Evolutionary conservation across 2,113 vertebrate genomes (phyloP).

Genomic region (Chascanopsetta lugubris): DNA sequence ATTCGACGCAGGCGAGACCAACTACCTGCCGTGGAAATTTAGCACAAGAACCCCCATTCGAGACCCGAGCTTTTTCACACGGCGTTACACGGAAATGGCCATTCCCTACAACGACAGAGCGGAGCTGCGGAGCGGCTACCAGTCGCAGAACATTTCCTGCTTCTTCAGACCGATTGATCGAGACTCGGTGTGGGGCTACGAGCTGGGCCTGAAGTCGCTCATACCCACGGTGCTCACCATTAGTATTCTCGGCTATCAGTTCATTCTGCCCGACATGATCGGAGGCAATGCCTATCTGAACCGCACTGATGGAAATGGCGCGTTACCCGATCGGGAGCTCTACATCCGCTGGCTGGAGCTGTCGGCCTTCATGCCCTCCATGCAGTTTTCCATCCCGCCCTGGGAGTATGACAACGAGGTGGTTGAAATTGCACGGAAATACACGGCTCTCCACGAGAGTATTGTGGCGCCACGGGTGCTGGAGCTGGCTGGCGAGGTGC

Average conservation of each 20-base stretch:
- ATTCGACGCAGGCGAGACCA: conserved; percentile 93
- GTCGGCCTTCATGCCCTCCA: conserved; percentile 95
- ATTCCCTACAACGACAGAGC: conserved; percentile 89
- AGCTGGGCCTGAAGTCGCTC: conserved; percentile 92
- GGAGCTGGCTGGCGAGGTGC: conserved; percentile 91
- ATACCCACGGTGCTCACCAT: conserved; percentile 95
- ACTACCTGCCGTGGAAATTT: conserved; percentile 92
- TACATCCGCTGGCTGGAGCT: conserved; percentile 98
- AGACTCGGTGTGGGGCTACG: conserved; percentile 93
- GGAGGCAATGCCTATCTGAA: conserved; percentile 85
- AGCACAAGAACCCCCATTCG: conserved; percentile 84
- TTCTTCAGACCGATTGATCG: conserved; percentile 94
- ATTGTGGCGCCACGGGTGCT: conserved; percentile 92
- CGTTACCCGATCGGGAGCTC: conserved; percentile 90
- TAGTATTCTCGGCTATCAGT: conserved; percentile 94
- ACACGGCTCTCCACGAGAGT: conserved; percentile 88
- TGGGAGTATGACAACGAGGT: conserved; percentile 94
- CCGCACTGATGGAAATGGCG: conserved; percentile 74
- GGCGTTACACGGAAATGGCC: conserved; percentile 93
- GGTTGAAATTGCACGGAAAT: conserved; percentile 91
- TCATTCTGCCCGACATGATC: conserved; percentile 91
- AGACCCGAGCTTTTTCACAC: conserved; percentile 91
- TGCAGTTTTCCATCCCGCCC: conserved; percentile 97
- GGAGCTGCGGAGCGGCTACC: conserved; percentile 91
- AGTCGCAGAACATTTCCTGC: conserved; percentile 94